Conservation (phyloP, 2,888 invertebrate species). For the Reticulitermes lucifugus region DNA sequence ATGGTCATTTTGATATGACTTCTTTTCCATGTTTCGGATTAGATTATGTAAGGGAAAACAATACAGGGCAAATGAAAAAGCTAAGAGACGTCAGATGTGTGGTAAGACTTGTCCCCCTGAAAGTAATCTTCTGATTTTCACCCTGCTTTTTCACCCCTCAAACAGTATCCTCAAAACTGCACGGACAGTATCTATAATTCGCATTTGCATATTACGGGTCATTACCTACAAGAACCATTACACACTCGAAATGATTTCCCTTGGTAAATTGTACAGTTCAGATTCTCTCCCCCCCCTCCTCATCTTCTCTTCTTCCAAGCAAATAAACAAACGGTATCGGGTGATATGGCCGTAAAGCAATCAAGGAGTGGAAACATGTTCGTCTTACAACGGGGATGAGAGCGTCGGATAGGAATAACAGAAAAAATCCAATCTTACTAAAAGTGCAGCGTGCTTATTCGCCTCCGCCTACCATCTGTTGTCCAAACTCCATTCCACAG, state of each 20-base stretch:
- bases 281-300: not conserved
- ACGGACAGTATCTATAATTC: slow-evolving; percentile 44
- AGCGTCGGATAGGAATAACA: not conserved
- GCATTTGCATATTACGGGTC: slow-evolving; percentile 49
- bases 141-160: not conserved
- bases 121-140: not conserved
- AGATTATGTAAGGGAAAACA: not conserved
- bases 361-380: not conserved
- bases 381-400: slow-evolving; percentile 9
- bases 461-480: slow-evolving; percentile 14
- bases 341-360: slow-evolving; percentile 39
- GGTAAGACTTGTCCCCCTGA: not conserved
- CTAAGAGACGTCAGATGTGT: not conserved
- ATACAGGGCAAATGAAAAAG: not conserved
- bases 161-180: slow-evolving; percentile 10
- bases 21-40: not conserved
- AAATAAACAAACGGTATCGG: slow-evolving; percentile 40
- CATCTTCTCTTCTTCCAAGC: slow-evolving; percentile 37
- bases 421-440: slow-evolving; percentile 44
- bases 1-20: not conserved
- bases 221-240: slow-evolving; percentile 46
- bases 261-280: slow-evolving; percentile 22
- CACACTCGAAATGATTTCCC: slow-evolving; percentile 42
- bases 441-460: slow-evolving; percentile 30
- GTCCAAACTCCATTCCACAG: not conserved